Base-by-base conservation (phyloP, 1,140 invertebrate genomes). In the Caenorhabditis elegans region DNA sequence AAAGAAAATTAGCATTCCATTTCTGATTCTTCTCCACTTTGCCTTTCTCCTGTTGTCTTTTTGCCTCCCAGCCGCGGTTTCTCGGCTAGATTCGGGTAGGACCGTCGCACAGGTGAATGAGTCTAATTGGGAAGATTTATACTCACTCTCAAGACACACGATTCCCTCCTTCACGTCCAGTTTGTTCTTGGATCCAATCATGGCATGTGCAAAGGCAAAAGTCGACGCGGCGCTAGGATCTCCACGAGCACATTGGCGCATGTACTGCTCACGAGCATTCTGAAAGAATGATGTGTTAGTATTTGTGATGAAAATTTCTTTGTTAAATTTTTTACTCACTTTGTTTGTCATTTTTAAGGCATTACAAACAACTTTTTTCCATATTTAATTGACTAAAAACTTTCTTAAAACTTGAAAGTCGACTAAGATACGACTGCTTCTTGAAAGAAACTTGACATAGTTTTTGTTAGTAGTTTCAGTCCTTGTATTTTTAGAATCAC, bases 121-220 rank as follows among this genome's bases (percentile, higher is more conserved):
- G 26, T 70, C 60, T 39, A n/a, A 70, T 70, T 70, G 17, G 53
- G 26, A 24, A 24, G 49, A 13, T 43, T 39, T 10, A 46, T 55
- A 86, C 76, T 26, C 48, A 86, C 88, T 70, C 83, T 90, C 88
- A 8, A 89, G 78, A 48, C 89, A 55, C 19, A 65, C 82, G 78
- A 90, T 89, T 22, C 88, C 88, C 2, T 80, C 85, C 34, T 83
- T 76, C 15, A 89, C 86, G 51, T 89, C 84, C n/a, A 86, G 77
- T 76, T 90, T 88, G 51, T 48, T 82, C 34, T 43, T 70, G 0
- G 86, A 87, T 48, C 86, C 85, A 26, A 90, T 89, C 22, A 89
- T 65, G 8, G 86, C 85, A 46, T 88, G 85, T 1, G 86, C 88
- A 79, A 84, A 87, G 65, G 78, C 82, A 78, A 90, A 90, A 17